Conservation (phyloP, 2,888 invertebrate species). For the Rotaria sp. region DNA sequence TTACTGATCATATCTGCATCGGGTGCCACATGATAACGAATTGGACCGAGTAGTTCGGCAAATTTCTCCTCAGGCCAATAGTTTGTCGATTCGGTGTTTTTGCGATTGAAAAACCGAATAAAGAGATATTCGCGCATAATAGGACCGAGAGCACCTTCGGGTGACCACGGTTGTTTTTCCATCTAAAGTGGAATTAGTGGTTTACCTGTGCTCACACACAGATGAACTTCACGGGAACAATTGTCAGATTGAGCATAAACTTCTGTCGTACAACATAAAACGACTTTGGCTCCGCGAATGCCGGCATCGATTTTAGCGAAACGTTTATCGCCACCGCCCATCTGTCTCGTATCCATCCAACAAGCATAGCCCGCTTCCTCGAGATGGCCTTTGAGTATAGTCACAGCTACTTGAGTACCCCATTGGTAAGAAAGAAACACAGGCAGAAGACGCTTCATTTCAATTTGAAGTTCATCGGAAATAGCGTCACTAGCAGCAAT, state of each 20-base stretch:
- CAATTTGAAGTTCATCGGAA: neutral
- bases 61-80: slow-evolving; percentile 51
- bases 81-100: slow-evolving; percentile 43
- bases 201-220: slow-evolving; percentile 49
- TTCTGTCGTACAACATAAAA: slow-evolving; percentile 48
- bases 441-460: slow-evolving; percentile 41
- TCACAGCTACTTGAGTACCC: slow-evolving; percentile 50
- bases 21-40: slow-evolving; percentile 47
- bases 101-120: slow-evolving; percentile 47
- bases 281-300: slow-evolving; percentile 48
- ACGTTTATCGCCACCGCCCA: slow-evolving; percentile 54
- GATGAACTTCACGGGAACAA: slow-evolving; percentile 46
- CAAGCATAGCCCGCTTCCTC: slow-evolving; percentile 46
- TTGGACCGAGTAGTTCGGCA: slow-evolving; percentile 50
- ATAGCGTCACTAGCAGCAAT: slow-evolving; percentile 43
- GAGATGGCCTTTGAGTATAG: slow-evolving; percentile 46
- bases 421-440: slow-evolving; percentile 49
- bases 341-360: slow-evolving; percentile 54
- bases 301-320: slow-evolving; percentile 51
- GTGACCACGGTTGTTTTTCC: slow-evolving; percentile 53
- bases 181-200: slow-evolving; percentile 51
- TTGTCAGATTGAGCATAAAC: slow-evolving; percentile 46
- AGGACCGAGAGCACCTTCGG: slow-evolving; percentile 52
- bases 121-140: slow-evolving; percentile 53
- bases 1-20: slow-evolving; percentile 42